phyloP scores from a whole-genome alignment of 1,140 invertebrate species.

The Papilio dardanus region DNA sequence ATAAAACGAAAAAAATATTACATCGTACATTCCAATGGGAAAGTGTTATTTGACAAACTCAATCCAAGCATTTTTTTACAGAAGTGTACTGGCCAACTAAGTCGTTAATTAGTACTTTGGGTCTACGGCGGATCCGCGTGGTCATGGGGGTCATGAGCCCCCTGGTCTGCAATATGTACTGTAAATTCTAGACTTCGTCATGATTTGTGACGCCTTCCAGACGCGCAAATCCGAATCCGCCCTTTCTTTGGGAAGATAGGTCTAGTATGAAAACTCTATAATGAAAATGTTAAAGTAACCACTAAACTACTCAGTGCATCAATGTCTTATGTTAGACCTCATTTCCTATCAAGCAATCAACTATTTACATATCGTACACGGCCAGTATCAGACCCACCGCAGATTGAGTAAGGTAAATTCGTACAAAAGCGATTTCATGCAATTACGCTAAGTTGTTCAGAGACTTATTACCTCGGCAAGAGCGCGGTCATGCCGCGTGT shows the following conservation, averaged over 20 bases:
- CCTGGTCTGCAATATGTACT: no score
- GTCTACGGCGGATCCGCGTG: no score
- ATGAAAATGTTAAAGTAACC: no score
- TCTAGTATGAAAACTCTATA: no score
- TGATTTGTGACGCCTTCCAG: no score
- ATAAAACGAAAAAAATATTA: neutral
- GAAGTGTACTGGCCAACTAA: no score
- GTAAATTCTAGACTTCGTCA: no score
- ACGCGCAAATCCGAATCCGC: no score
- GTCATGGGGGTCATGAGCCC: no score
- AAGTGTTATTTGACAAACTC: neutral
- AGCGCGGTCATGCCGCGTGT: conserved; percentile 63
- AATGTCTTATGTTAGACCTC: neutral
- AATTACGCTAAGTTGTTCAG: conserved; percentile 71
- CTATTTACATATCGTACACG: conserved; percentile 14
- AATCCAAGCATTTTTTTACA: neutral
- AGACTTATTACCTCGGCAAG: conserved; percentile 71
- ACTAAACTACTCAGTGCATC: no score
- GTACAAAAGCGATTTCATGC: conserved; percentile 75
- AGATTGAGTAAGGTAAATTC: conserved; percentile 72
- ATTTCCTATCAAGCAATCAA: neutral
- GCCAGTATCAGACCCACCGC: conserved; percentile 58
- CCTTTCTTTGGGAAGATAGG: no score
- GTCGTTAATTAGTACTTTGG: no score
- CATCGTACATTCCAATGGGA: neutral